Conservation (phyloP, 2,113 vertebrate genomes). For the Anser cygnoides region DNA sequence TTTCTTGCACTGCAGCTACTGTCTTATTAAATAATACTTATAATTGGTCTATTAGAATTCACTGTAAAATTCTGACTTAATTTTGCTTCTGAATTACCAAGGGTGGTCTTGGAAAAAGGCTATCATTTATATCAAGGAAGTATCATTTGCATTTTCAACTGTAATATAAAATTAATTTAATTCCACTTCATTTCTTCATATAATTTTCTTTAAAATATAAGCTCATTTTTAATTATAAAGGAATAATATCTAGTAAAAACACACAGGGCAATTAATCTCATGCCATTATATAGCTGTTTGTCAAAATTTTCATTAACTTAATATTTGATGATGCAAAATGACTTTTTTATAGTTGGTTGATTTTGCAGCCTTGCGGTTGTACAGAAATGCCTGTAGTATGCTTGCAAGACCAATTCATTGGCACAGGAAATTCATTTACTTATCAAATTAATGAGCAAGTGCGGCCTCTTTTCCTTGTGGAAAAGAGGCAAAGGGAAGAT, state of each 20-base stretch:
- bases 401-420: constrained; percentile 23
- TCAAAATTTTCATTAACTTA: constrained; percentile 42
- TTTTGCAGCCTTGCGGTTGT: background rate
- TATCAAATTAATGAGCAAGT: background rate
- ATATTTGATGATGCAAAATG: constrained; percentile 40
- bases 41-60: background rate
- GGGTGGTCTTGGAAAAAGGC: background rate
- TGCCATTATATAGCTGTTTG: background rate
- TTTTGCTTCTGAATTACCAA: constrained; percentile 20
- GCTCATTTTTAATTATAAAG: constrained; percentile 19
- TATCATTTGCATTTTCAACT: background rate
- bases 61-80: background rate
- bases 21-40: background rate
- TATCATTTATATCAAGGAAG: background rate
- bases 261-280: constrained; percentile 8
- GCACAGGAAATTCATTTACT: constrained; percentile 6
- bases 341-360: background rate
- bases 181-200: constrained; percentile 30
- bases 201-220: constrained; percentile 10
- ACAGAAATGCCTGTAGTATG: background rate
- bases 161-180: constrained; percentile 10
- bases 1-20: background rate
- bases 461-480: background rate
- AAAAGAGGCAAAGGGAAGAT: background rate
- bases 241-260: constrained; percentile 19